Conservation (phyloP, 2,113 vertebrate genomes). For the Bubo blakistoni region DNA sequence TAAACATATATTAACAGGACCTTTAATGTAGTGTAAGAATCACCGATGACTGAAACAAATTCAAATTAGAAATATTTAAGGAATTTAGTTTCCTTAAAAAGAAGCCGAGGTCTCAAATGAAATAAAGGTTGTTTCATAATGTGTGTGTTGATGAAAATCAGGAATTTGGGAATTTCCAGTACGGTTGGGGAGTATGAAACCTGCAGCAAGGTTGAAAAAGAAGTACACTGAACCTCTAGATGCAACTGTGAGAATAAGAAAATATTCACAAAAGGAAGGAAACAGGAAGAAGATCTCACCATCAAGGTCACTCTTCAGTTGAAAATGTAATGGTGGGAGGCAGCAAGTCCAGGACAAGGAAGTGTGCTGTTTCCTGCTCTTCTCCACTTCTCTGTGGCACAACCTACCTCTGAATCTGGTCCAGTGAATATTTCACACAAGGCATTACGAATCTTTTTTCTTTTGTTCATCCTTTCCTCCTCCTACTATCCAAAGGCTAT, state of each 20-base stretch:
- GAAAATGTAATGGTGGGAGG: not conserved
- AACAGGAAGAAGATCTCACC: not conserved
- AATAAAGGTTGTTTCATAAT: not conserved
- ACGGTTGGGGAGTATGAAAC: not conserved
- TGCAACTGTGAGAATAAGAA: not conserved
- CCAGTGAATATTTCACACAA: not conserved
- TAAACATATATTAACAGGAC: not conserved
- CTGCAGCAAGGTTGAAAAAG: not conserved
- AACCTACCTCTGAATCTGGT: not conserved
- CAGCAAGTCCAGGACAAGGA: not conserved
- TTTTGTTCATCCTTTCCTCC: not conserved
- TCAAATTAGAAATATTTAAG: not conserved
- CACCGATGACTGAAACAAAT: not conserved
- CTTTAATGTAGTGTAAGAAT: not conserved
- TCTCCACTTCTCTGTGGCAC: not conserved
- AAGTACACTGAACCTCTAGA: not conserved
- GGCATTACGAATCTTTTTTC: not conserved
- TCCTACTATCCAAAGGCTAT: not conserved
- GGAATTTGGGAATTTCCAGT: not conserved
- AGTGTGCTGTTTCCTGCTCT: not conserved
- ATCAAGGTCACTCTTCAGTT: not conserved
- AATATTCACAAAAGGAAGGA: not conserved
- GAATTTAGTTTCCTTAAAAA: not conserved
- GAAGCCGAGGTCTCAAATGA: not conserved
- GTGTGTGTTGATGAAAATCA: not conserved